phyloP scores from a whole-genome alignment of 2,888 invertebrate genomes.

The Ectemnius cavifrons region DNA sequence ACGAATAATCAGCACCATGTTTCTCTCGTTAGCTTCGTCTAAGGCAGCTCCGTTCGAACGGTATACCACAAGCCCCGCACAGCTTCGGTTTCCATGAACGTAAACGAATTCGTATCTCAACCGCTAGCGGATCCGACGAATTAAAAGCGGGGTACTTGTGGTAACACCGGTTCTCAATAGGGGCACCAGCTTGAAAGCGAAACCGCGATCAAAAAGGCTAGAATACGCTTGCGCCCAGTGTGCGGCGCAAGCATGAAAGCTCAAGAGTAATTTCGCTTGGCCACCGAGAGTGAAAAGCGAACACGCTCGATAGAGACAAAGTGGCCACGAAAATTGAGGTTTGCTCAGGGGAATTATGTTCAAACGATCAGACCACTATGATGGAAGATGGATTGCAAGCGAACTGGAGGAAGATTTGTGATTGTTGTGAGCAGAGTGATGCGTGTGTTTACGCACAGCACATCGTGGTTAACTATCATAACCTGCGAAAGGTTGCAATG shows the following conservation, averaged over 20 bases:
- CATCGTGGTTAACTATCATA: constrained; percentile 32
- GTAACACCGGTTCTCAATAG: not conserved
- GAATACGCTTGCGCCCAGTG: too few species aligned
- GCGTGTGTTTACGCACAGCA: constrained; percentile 46
- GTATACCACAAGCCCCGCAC: too few species aligned
- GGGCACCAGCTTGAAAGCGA: not conserved
- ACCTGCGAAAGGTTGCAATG: constrained; percentile 44
- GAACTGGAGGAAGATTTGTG: constrained; percentile 18
- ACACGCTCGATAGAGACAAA: not conserved
- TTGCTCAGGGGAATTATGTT: constrained; percentile 16
- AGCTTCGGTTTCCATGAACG: too few species aligned
- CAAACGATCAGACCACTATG: not conserved
- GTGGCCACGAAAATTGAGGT: constrained; percentile 13
- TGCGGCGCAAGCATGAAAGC: not conserved
- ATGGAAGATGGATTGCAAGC: constrained; percentile 4
- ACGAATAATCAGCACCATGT: too few species aligned
- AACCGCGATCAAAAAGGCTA: not conserved
- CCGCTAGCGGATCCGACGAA: too few species aligned
- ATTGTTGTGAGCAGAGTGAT: not conserved
- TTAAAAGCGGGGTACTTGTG: too few species aligned
- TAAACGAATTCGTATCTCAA: too few species aligned
- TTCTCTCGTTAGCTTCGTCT: too few species aligned
- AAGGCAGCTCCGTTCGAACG: too few species aligned
- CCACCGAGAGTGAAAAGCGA: not conserved
- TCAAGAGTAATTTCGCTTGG: not conserved